Conservation (phyloP, 2,113 vertebrate species). For the Emydura subglobosa region DNA sequence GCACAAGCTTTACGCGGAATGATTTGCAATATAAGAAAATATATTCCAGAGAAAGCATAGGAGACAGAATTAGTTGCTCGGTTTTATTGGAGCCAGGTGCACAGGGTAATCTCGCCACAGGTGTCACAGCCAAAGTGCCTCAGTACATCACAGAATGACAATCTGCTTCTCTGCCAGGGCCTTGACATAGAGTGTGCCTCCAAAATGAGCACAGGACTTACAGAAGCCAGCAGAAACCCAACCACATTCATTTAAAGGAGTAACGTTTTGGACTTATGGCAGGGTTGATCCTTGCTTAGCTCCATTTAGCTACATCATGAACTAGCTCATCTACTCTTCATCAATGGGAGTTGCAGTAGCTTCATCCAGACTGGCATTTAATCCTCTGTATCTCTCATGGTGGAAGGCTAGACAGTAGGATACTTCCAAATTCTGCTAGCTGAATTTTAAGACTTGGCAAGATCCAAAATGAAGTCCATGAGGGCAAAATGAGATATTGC, state of each 20-base stretch:
- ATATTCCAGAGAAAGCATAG: background rate
- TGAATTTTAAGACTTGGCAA: background rate
- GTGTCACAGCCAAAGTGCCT: background rate
- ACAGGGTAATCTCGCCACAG: background rate
- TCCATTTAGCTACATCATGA: background rate
- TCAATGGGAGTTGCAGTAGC: background rate
- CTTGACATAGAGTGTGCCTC: background rate
- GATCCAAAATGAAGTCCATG: background rate
- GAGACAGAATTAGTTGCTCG: background rate
- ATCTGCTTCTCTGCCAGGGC: background rate
- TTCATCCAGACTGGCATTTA: background rate
- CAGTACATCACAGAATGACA: background rate
- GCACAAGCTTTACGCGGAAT: background rate
- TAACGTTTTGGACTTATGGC: background rate
- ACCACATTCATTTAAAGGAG: background rate
- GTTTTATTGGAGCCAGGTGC: background rate
- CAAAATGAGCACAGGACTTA: background rate
- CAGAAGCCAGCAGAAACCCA: background rate
- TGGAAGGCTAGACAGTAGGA: background rate
- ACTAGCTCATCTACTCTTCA: background rate
- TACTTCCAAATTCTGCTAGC: background rate
- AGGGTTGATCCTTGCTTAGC: background rate
- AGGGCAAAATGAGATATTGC: background rate
- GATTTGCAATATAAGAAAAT: background rate
- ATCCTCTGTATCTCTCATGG: background rate